These are phyloP conservation scores for Timandra comae DNA, from an alignment of 2,888 invertebrate genomes.

Conservation along the genomic window DNA sequence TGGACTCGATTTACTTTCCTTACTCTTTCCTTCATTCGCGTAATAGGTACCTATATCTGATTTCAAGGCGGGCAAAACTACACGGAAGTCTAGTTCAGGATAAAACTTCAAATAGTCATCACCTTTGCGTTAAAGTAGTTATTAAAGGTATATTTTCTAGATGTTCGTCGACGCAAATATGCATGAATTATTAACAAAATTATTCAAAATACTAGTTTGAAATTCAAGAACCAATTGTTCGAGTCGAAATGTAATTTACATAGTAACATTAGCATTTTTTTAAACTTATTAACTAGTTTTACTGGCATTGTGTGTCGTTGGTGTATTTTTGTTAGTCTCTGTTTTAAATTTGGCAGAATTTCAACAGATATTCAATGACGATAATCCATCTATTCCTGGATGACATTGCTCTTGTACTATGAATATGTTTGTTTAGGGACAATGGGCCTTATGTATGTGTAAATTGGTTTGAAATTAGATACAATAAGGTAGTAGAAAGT, in stretches of 20 bases:
- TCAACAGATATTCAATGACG: constrained; percentile 53
- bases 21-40: too few relatives aligned
- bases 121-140: too few relatives aligned
- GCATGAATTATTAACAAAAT: constrained; percentile 6
- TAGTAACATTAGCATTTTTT: constrained; percentile 33
- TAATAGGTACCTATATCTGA: too few relatives aligned
- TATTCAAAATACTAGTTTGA: too few relatives aligned
- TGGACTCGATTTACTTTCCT: too few relatives aligned
- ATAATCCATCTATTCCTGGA: constrained; percentile 53
- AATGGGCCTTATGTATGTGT: constrained; percentile 5
- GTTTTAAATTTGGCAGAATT: constrained; percentile 49
- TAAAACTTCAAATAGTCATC: too few relatives aligned
- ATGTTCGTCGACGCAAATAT: too few relatives aligned
- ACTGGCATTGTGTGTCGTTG: constrained; percentile 34
- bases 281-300: constrained; percentile 30
- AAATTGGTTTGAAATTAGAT: constrained; percentile 3
- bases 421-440: constrained; percentile 22
- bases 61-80: too few relatives aligned
- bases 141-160: too few relatives aligned
- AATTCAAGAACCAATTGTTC: too few relatives aligned
- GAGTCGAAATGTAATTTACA: constrained; percentile 31
- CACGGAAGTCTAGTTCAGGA: too few relatives aligned
- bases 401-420: constrained; percentile 62
- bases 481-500: neutral
- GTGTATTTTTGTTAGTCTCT: constrained; percentile 48